Base-by-base conservation (phyloP, 2,888 invertebrate genomes). In the Melipona beecheii region DNA sequence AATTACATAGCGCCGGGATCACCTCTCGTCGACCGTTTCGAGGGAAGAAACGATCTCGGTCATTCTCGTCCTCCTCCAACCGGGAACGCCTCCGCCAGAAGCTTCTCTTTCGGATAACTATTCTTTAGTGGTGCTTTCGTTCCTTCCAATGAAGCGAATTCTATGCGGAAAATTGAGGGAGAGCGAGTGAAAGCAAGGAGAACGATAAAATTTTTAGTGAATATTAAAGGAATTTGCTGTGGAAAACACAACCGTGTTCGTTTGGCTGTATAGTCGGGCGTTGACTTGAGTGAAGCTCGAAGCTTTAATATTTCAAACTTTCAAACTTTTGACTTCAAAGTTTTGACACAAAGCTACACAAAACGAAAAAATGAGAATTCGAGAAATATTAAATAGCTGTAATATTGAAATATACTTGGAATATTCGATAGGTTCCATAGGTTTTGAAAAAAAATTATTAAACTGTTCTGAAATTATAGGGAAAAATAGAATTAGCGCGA, bases 1-100 rank as follows among this genome's bases (percentile, higher is more conserved):
- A 91, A 92, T 92, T 93, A 92, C 89, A 85, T 86, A 86, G 88
- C 81, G 84, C 81, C 78, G 75, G 68, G 84, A 79, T 84, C 86
- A 77, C 78, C 83, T 81, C 78, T 81, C 73, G 78, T 76, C 82
- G 80, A 56, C 74, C 83, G 81, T 87, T 83, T 78, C 75, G 75
- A 70, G 78, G 75, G 50, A 75, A 77, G 77, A 79, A 85, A 89
- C 75, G 73, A 75, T 68, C 75, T 43, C 75, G 56, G n/a, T 79
- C 54, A 21, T 50, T 11, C 72, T 49, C 15, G 27, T 49, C 27
- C 69, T 68, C 52, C 19, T 62, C 60, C n/a, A 49, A 50, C n/a
- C 58, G 58, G 81, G 50, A 74, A 64, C 83, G 58, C 78, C 79
- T 77, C 72, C 62, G 75, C 78, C 54, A 58, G n/a, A n/a, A 58